phyloP scores from a whole-genome alignment of 1,140 invertebrate species.

The Meloidogyne chitwoodi region DNA sequence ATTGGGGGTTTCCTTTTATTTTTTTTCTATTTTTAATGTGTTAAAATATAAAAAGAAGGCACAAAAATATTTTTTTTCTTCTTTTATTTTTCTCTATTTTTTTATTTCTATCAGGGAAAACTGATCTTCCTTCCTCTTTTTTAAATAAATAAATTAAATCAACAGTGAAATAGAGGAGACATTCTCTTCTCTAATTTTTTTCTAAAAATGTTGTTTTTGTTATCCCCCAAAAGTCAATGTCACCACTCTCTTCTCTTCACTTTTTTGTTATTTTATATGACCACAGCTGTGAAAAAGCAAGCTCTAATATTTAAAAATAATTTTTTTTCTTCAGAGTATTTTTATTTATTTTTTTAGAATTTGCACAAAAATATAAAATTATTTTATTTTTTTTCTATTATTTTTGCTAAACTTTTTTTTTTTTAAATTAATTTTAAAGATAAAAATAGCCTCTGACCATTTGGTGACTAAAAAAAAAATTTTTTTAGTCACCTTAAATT shows the following conservation, averaged over 20 bases:
- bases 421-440: no score
- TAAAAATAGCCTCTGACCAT: no score
- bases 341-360: no score
- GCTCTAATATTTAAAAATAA: background rate
- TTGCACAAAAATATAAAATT: no score
- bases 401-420: no score
- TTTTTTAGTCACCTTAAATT: background rate
- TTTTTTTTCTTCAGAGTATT: no score
- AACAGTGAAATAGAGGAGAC: background rate
- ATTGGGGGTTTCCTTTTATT: no score
- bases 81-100: background rate
- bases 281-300: background rate
- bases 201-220: no score
- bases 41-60: background rate
- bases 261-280: background rate
- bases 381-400: no score
- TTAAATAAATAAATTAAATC: background rate
- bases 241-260: background rate
- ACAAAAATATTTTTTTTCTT: background rate
- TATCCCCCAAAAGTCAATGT: background rate
- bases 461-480: no score
- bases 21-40: no score
- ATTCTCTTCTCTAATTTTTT: no score
- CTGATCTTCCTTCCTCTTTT: background rate
- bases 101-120: background rate